Evolutionary conservation across 2,888 invertebrate genomes (phyloP), one percentile per base, ranked within the genome.

Genomic region (Drosophila macrothrix): DNA sequence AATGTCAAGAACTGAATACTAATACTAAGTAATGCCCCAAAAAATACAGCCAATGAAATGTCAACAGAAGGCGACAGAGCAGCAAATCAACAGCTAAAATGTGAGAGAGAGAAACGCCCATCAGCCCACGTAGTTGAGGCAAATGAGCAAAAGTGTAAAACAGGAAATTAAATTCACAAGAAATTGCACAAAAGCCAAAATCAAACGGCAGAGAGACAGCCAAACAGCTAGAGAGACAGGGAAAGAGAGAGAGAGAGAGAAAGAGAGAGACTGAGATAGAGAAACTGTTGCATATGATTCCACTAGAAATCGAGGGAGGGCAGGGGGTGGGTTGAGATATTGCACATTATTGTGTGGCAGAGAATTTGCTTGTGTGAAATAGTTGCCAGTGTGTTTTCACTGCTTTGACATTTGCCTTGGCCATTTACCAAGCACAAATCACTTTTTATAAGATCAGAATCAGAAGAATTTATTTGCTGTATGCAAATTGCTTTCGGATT

Each of bases 161-260:
- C 83, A 84, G 88, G 84, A 84, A 84, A 88, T 84, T 84, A 88
- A 84, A 84, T 84, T 85, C 80, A 88, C 78, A 71, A 85, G 83
- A 83, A 88, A 82, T 80, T 76, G 80, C 83, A 84, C 80, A 80
- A 72, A 70, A 64, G 75, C 60, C 56, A 50, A 65, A 70, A 59
- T 53, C 60, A 46, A 46, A 46, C 50, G 28, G 19, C 3, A 5
- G 22, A 31, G 33, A 52, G 25, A 46, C 25, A 46, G 0, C 25
- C 16, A 46, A 1, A 16, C 16, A 46, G 7, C 4, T 7, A 29
- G 29, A 28, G 29, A 25, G 14, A 7, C 1, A 29, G 25, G 22
- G 29, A 52, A n/a, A 28, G 22, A 54, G 29, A 10, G n/a, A 71
- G 14, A 7, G 2, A 35, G 25, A 29, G 25, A 52, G 19, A 71